Conservation (phyloP, 2,888 invertebrate species). For the Anorthoa munda region DNA sequence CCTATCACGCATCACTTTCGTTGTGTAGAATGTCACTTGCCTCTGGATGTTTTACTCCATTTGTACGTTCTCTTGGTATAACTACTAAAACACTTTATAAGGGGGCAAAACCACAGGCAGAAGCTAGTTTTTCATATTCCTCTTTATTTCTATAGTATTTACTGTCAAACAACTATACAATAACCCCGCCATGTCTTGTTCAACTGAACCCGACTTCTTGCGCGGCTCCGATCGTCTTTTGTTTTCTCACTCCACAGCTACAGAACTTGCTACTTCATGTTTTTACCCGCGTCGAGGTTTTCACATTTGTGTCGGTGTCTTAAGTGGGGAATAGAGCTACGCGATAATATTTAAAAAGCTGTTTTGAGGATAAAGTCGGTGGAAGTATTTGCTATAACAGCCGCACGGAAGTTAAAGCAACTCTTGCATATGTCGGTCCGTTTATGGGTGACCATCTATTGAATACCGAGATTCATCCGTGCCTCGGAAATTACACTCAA, state of each 20-base stretch:
- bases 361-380: too few relatives aligned
- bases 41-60: too few relatives aligned
- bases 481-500: too few relatives aligned
- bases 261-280: not conserved
- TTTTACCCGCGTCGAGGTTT: not conserved
- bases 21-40: too few relatives aligned
- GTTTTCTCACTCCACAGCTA: not conserved
- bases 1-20: too few relatives aligned
- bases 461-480: too few relatives aligned
- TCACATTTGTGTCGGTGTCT: not conserved
- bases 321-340: not conserved
- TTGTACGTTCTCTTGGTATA: not conserved
- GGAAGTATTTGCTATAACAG: too few relatives aligned
- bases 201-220: not conserved
- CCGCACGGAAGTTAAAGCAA: too few relatives aligned
- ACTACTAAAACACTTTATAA: not conserved
- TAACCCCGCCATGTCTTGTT: not conserved
- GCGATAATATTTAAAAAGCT: not conserved
- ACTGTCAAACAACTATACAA: not conserved
- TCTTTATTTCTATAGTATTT: not conserved
- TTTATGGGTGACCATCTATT: too few relatives aligned
- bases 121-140: not conserved
- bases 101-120: not conserved
- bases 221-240: conserved; percentile 1
- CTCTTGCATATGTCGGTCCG: too few relatives aligned